phyloP scores from a whole-genome alignment of 2,888 invertebrate species.

The Ditula angustiorana region DNA sequence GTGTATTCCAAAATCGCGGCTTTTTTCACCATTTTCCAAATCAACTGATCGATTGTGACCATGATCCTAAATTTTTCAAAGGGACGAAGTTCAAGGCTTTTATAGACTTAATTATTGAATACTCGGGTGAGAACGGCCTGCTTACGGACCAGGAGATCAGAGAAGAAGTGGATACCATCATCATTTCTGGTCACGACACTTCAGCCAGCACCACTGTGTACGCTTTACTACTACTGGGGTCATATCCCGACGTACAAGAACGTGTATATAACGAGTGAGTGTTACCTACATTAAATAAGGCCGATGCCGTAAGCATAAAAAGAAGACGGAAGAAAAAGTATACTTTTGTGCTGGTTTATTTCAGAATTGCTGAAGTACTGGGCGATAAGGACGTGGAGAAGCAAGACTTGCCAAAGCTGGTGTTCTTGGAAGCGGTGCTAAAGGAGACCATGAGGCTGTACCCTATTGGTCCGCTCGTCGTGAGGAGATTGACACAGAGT shows the following conservation, averaged over 20 bases:
- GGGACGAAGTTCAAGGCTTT: constrained; percentile 10
- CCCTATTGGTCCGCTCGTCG: background rate
- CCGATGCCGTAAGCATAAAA: no score
- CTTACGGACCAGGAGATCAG: constrained; percentile 25
- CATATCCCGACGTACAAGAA: background rate
- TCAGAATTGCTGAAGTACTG: constrained; percentile 6
- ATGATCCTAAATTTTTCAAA: no score
- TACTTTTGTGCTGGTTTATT: no score
- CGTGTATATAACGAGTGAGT: constrained; percentile 24
- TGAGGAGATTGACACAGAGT: background rate
- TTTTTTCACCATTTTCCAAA: no score
- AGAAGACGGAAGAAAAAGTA: no score
- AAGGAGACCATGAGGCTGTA: constrained; percentile 19
- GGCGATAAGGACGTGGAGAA: constrained; percentile 7
- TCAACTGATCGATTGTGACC: no score
- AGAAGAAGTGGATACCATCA: no score
- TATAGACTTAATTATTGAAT: constrained; percentile 17
- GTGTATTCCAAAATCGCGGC: no score
- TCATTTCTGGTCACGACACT: constrained; percentile 21
- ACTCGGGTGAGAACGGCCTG: background rate
- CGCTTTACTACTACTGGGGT: constrained; percentile 7
- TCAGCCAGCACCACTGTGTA: background rate
- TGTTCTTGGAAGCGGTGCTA: constrained; percentile 19
- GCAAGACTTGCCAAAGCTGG: background rate
- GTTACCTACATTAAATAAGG: no score